Evolutionary conservation across 2,888 invertebrate species (phyloP).

Genomic region (Pelosia muscerda): DNA sequence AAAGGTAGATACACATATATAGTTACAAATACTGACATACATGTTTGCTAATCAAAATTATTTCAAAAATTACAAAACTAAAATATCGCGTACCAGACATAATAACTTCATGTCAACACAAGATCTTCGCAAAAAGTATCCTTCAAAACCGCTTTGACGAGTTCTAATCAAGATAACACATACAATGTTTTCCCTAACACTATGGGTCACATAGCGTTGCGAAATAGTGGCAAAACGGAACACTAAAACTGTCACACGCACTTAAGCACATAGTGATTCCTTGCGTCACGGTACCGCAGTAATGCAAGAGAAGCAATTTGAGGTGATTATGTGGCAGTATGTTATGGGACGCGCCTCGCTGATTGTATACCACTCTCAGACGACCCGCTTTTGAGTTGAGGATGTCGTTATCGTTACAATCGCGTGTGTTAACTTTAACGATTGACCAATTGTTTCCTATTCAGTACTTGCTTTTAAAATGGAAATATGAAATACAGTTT

Average conservation of each 20-base stretch:
- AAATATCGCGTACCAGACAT: neutral
- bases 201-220: conserved; percentile 32
- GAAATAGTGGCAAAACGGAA: conserved; percentile 41
- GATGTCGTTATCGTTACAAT: conserved; percentile 14
- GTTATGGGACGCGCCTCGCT: conserved; percentile 49
- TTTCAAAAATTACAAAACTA: neutral
- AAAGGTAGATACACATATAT: too few species aligned
- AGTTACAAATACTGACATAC: too few species aligned
- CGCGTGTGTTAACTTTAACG: neutral
- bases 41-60: neutral
- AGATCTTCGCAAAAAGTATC: conserved; percentile 19
- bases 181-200: conserved; percentile 37
- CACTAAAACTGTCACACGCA: conserved; percentile 52
- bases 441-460: neutral
- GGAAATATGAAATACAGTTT: too few species aligned
- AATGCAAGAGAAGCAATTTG: conserved; percentile 45
- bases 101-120: neutral
- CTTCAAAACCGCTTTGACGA: conserved; percentile 26
- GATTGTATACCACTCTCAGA: conserved; percentile 37
- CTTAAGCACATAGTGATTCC: conserved; percentile 45
- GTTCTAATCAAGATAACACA: conserved; percentile 42
- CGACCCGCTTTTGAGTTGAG: conserved; percentile 40
- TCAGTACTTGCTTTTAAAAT: neutral
- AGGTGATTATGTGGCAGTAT: conserved; percentile 47
- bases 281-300: conserved; percentile 27